Evolutionary conservation across 30 jellyfish, hydroid and myxozoan genomes (phyloP).

Genomic region (Morbakka virulenta): DNA sequence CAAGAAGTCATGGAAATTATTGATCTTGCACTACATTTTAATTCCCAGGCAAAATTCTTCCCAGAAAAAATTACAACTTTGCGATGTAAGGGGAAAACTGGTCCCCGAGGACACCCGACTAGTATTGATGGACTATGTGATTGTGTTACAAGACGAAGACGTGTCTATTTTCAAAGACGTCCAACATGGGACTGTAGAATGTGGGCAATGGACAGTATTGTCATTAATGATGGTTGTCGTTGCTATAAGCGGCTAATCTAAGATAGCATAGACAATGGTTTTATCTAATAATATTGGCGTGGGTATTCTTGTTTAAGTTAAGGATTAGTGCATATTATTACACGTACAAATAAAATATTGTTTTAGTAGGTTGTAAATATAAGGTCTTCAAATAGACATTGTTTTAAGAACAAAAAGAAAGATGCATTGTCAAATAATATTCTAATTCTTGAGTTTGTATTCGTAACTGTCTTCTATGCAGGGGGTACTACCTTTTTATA

Average conservation of each 20-base stretch:
- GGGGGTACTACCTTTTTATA: no score
- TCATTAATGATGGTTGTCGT: slow-evolving; percentile 21
- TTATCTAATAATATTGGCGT: no score
- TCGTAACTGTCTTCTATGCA: no score
- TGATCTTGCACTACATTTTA: background rate
- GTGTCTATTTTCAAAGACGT: slow-evolving; percentile 21
- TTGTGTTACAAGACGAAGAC: slow-evolving; percentile 16
- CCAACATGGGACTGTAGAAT: slow-evolving; percentile 12
- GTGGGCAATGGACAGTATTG: slow-evolving; percentile 24
- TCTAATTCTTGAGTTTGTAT: no score
- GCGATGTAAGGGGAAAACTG: background rate
- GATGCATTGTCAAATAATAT: no score
- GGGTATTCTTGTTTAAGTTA: no score
- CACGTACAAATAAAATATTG: no score
- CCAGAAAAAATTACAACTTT: slow-evolving; percentile 15
- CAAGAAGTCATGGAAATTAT: slow-evolving; percentile 3
- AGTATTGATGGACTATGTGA: slow-evolving; percentile 32
- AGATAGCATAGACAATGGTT: no score
- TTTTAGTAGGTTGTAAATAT: no score
- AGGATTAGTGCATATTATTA: no score
- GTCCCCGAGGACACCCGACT: slow-evolving; percentile 27
- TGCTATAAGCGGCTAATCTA: slow-evolving; percentile 15
- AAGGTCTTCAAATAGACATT: no score
- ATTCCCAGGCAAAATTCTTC: slow-evolving; percentile 6
- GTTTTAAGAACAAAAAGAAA: no score